A percentile compares a stretch with the other conserved stretches of the same genome.
phyloP scores from a whole-genome alignment of 1,140 invertebrate genomes.

The Pantala flavescens region DNA sequence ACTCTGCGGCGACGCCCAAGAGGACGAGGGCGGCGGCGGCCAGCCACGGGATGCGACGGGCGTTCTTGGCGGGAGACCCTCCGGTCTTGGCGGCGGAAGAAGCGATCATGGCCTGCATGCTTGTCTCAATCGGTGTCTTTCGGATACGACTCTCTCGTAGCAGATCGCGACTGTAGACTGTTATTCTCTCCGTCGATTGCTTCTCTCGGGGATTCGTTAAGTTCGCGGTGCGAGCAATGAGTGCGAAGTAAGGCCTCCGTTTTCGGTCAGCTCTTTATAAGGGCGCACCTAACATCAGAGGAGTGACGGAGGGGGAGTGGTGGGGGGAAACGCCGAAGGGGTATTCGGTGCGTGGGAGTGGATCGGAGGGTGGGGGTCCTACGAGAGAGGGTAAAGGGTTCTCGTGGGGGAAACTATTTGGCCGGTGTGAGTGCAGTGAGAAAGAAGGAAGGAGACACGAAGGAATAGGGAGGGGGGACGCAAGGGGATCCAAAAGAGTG shows the following conservation, averaged over 20 bases:
- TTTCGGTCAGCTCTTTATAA: not conserved
- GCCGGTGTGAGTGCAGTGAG: not conserved
- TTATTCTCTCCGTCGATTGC: not conserved
- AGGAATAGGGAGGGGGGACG: not conserved
- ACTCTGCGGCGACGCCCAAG: not conserved
- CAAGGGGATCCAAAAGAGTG: not conserved
- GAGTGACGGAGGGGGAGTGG: not conserved
- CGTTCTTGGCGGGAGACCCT: not conserved
- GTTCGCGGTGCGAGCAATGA: not conserved
- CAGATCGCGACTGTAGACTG: not conserved
- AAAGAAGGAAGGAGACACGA: not conserved
- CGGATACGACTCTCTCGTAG: not conserved
- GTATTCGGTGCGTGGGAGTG: too few relatives aligned
- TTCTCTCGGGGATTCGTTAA: not conserved
- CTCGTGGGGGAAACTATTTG: too few relatives aligned
- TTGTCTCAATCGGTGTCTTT: not conserved
- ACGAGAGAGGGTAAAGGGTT: too few relatives aligned
- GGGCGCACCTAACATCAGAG: not conserved
- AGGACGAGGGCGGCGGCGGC: not conserved
- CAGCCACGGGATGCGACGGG: not conserved
- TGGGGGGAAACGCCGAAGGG: not conserved
- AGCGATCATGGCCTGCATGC: not conserved
- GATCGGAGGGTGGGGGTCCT: too few relatives aligned
- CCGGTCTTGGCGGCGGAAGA: not conserved
- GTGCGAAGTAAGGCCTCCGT: not conserved